These are phyloP conservation scores for Macaria liturata DNA, from an alignment of 2,888 invertebrate species.

Conservation along the genomic window DNA sequence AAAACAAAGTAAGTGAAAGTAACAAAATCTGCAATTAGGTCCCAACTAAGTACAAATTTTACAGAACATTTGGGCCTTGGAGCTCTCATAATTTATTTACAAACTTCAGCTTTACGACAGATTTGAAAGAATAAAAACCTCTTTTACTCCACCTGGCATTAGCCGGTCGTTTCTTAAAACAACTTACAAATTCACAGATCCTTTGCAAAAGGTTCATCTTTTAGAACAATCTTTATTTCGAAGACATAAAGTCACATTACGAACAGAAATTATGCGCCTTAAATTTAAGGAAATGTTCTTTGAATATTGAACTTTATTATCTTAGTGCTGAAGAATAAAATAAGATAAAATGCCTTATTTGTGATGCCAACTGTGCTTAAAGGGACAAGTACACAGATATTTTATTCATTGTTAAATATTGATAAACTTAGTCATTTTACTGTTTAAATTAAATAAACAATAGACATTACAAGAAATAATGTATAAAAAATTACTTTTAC, in stretches of 20 bases:
- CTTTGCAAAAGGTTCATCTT: slow-evolving; percentile 22
- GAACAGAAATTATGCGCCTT: slow-evolving; percentile 30
- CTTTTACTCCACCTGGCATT: slow-evolving; percentile 3
- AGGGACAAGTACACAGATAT: too few relatives aligned
- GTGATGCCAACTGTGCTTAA: slow-evolving; percentile 1
- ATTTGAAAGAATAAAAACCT: slow-evolving; percentile 13
- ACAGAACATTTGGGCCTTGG: slow-evolving; percentile 2
- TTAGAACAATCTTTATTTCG: slow-evolving; percentile 30
- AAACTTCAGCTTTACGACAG: slow-evolving; percentile 10
- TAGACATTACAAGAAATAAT: too few relatives aligned
- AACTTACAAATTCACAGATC: slow-evolving; percentile 25
- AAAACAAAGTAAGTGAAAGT: background rate
- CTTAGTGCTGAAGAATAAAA: slow-evolving; percentile 7
- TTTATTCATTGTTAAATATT: too few relatives aligned
- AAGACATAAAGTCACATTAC: slow-evolving; percentile 34
- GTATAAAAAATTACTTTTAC: too few relatives aligned
- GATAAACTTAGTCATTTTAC: too few relatives aligned
- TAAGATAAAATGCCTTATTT: slow-evolving; percentile 17
- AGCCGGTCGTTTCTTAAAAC: background rate
- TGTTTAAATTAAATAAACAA: too few relatives aligned
- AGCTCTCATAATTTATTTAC: slow-evolving; percentile 10
- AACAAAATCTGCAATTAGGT: background rate
- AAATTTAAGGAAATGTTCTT: slow-evolving; percentile 11
- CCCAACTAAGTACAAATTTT: slow-evolving; percentile 3
- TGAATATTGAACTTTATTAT: slow-evolving; percentile 16